Evolutionary conservation across 2,113 vertebrate genomes (phyloP), one percentile per base, ranked within the genome.

Genomic region (Cebidichthys violaceus): DNA sequence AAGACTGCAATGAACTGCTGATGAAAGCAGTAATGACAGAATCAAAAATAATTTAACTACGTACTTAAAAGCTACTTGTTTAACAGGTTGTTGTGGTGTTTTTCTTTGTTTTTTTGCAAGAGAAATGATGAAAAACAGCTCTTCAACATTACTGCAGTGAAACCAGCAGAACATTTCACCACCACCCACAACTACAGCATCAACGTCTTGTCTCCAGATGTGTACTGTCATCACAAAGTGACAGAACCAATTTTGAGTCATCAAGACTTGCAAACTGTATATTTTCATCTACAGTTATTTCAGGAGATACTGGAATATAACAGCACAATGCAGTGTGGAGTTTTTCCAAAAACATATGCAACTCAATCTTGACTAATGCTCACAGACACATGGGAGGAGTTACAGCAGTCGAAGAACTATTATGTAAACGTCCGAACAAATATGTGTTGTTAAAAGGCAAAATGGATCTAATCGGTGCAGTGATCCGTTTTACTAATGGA

Each of bases 311-410:
- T 27, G 7, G 9, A 37, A 47, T 31, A n/a, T 15, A 20, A 59
- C 61, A 67, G 33, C 35, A 69, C 14, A 41, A 59, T 20, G 9
- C 22, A 31, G 27, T 41, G 6, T 5, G 9, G 39, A 50, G 7
- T n/a, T 39, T 67, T 82, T 33, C 55, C 43, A 52, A 24, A 64
- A 65, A 18, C 15, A 37, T 50, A 81, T 47, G 4, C 64, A 43
- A 27, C 18, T 33, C 13, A 45, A 35, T 31, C 35, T 41, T 18
- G 1, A 67, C 22, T 50, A 35, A 47, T 14, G 29, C 17, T 10
- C 61, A 74, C 10, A 75, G 24, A 72, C 10, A 35, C 39, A 70
- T 9, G 1, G 22, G 22, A 15, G 17, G 6, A 59, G 11, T 67
- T 55, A 33, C 13, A 47, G 20, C 39, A n/a, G 17, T 52, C 17